phyloP scores from a whole-genome alignment of 1,140 invertebrate species.

The Armadillidium nasatum region DNA sequence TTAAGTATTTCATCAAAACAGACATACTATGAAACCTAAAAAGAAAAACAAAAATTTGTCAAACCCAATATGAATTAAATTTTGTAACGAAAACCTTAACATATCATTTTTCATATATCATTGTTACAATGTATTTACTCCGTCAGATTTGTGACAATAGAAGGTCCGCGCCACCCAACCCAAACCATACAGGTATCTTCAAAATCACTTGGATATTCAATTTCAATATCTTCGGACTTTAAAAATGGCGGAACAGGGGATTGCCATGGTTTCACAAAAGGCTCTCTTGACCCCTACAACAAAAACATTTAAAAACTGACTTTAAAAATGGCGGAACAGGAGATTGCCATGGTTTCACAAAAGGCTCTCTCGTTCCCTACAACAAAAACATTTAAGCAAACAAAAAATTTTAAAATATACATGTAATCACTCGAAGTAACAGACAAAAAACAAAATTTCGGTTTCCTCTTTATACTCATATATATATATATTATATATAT shows the following conservation, averaged over 20 bases:
- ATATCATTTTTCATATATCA: too few relatives aligned
- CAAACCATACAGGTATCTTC: conserved; percentile 76
- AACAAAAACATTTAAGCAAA: too few relatives aligned
- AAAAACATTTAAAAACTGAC: conserved; percentile 26
- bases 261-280: conserved; percentile 71
- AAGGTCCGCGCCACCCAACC: conserved; percentile 77
- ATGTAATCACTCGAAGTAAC: too few relatives aligned
- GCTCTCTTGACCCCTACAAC: conserved; percentile 53
- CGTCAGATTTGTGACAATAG: conserved; percentile 54
- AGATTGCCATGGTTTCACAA: conserved; percentile 69
- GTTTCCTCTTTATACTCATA: too few relatives aligned
- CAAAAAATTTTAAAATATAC: too few relatives aligned
- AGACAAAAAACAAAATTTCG: too few relatives aligned
- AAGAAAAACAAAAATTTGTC: neutral
- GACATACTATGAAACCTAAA: conserved; percentile 42
- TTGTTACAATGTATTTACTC: neutral
- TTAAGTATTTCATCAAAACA: conserved; percentile 76
- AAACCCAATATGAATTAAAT: too few relatives aligned
- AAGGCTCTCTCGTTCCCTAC: conserved; percentile 57
- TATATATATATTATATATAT: too few relatives aligned
- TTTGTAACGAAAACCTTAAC: too few relatives aligned
- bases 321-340: conserved; percentile 59
- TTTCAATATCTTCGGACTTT: conserved; percentile 45
- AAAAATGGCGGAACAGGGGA: conserved; percentile 60
- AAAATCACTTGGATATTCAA: conserved; percentile 75